These are phyloP conservation scores for Chinchilla lanigera DNA, from an alignment of 2,113 vertebrate genomes.

Conservation along the genomic window DNA sequence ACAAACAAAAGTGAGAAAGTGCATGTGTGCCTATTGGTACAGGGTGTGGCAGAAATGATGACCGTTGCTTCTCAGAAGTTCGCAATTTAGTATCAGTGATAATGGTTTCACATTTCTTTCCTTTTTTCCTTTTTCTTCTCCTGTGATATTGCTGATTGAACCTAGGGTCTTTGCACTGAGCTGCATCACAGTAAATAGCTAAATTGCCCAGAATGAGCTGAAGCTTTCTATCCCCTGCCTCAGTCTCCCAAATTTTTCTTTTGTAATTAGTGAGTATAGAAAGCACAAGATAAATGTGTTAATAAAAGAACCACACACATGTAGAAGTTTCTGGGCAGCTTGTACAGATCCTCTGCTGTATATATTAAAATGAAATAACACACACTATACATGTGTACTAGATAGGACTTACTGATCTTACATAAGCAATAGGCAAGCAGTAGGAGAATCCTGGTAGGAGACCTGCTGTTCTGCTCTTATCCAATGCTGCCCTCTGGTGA, in stretches of 20 bases:
- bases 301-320: background rate
- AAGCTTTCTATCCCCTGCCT: background rate
- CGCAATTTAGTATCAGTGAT: background rate
- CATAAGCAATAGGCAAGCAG: background rate
- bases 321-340: too few species aligned
- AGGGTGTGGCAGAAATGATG: accelerated
- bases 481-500: slow-evolving; percentile 86
- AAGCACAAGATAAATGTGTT: background rate
- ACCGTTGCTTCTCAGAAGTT: background rate
- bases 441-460: accelerated
- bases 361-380: background rate
- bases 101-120: background rate
- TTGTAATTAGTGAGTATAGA: background rate
- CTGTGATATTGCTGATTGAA: background rate
- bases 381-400: too few species aligned
- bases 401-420: background rate
- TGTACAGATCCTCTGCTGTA: background rate
- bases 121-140: background rate
- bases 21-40: background rate
- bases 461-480: slow-evolving; percentile 50
- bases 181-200: background rate
- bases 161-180: background rate
- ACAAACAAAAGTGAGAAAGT: slow-evolving; percentile 22
- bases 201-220: background rate
- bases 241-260: background rate